Evolutionary conservation across 2,888 invertebrate species (phyloP).

Genomic region (Rotaria sp.): DNA sequence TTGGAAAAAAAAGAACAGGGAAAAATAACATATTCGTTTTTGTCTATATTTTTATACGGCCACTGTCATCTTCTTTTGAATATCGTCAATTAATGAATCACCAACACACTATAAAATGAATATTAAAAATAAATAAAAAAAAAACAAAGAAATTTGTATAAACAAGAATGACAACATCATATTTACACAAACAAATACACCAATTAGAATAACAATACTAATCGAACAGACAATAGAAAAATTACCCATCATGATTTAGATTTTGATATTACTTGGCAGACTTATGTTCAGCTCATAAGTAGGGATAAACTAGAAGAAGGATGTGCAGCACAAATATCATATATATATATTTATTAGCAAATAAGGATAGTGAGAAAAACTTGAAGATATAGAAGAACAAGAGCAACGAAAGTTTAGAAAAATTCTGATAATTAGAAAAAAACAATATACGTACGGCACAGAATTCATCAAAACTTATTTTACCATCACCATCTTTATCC

Average conservation of each 20-base stretch:
- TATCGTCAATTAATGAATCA: slow-evolving; percentile 18
- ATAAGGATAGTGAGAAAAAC: background rate
- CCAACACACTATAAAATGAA: slow-evolving; percentile 12
- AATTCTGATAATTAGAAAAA: background rate
- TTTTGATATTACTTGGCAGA: slow-evolving; percentile 12
- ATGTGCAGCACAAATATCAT: background rate
- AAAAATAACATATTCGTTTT: background rate
- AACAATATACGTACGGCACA: background rate
- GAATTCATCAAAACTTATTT: slow-evolving; percentile 40
- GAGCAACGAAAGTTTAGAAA: background rate
- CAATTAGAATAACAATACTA: background rate
- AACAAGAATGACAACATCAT: background rate
- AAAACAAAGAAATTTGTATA: background rate
- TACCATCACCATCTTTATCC: slow-evolving; percentile 42
- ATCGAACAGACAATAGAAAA: background rate
- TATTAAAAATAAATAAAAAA: background rate
- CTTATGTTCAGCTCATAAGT: slow-evolving; percentile 21
- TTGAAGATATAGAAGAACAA: background rate
- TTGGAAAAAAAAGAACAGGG: background rate
- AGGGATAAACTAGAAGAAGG: slow-evolving; percentile 26
- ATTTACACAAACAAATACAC: background rate
- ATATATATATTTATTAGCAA: no score
- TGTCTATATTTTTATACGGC: background rate
- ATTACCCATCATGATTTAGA: background rate
- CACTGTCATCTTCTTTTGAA: slow-evolving; percentile 26